Base-by-base conservation (phyloP, 2,888 invertebrate genomes). In the Platycheirus rosarum region DNA sequence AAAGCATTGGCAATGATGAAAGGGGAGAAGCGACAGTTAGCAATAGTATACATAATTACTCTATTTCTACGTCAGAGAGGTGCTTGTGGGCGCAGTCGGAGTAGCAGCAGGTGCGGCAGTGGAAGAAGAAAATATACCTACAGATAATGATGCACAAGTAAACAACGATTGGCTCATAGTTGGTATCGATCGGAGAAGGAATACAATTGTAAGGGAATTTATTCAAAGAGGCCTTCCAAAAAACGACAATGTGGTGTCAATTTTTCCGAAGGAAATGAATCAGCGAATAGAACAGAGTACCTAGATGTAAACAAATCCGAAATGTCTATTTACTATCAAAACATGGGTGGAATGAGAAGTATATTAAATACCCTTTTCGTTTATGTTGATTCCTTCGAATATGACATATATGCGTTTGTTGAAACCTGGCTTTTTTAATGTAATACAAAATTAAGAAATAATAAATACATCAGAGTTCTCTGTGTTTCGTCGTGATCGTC, bases 351-450 rank as follows among this genome's bases (percentile, higher is more conserved):
- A 0, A 0, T 46, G 9, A 11, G n/a, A 20, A 1, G 20, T 46
- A 46, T 20, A 46, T n/a, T 46, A n/a, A 11, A 46, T 11, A 20
- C 20, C n/a, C 20, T 46, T 9, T 46, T 11, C 20, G 9, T n/a
- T 5, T n/a, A n/a, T 46, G 20, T 46, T 11, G 46, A 46, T 6
- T 11, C 46, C 2, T 46, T 16, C 2, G 18, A 46, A 11, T 46
- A 46, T 46, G 46, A 46, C 9, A 16, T 46, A 5, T 46, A 46
- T 46, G 46, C 20, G 20, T 46, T 46, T 46, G 40, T 40, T 1
- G n/a, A 40, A 40, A 40, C 40, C 1, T 44, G 44, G 18, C 18
- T 44, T 44, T n/a, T n/a, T n/a, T n/a, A n/a, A n/a, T n/a, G n/a
- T n/a, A n/a, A n/a, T n/a, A n/a, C n/a, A n/a, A n/a, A n/a, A n/a